Conservation (phyloP, 2,888 invertebrate species). For the Pristionchus fissidentatus region DNA sequence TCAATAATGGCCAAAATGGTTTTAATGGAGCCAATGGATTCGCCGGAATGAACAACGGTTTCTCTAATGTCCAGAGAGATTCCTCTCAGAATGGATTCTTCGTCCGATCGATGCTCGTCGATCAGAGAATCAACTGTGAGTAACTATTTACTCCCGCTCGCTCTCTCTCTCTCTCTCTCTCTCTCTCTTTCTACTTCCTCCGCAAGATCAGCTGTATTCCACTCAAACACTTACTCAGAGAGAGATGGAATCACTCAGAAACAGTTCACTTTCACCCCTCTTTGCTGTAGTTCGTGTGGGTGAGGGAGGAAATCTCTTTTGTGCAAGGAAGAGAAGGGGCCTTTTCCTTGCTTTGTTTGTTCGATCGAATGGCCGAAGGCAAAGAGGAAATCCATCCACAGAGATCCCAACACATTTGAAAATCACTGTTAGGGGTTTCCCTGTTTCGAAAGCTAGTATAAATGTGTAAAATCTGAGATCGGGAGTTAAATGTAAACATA, state of each 20-base stretch:
- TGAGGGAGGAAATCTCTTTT: not conserved
- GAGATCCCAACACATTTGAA: not conserved
- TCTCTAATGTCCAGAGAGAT: conserved; percentile 27
- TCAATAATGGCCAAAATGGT: not conserved
- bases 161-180: not conserved
- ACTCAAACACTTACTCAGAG: not conserved
- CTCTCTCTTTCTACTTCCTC: not conserved
- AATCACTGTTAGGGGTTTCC: no score
- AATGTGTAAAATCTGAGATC: no score
- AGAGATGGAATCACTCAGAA: not conserved
- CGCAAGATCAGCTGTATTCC: not conserved
- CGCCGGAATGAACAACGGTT: not conserved
- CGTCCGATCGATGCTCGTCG: conserved; percentile 59
- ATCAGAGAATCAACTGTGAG: conserved; percentile 62
- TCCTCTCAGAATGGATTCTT: conserved; percentile 37
- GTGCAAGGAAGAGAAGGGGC: not conserved
- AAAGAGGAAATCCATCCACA: conserved; percentile 8
- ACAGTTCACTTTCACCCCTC: conserved; percentile 11
- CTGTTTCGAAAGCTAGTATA: no score
- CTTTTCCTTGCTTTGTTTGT: conserved; percentile 35
- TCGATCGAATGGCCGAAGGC: conserved; percentile 20
- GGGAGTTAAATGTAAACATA: no score
- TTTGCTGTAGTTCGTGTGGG: not conserved
- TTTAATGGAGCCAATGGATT: not conserved
- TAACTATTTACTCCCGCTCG: not conserved